Evolutionary conservation across 2,888 invertebrate species (phyloP).

Genomic region (Spilosoma lubricipeda): DNA sequence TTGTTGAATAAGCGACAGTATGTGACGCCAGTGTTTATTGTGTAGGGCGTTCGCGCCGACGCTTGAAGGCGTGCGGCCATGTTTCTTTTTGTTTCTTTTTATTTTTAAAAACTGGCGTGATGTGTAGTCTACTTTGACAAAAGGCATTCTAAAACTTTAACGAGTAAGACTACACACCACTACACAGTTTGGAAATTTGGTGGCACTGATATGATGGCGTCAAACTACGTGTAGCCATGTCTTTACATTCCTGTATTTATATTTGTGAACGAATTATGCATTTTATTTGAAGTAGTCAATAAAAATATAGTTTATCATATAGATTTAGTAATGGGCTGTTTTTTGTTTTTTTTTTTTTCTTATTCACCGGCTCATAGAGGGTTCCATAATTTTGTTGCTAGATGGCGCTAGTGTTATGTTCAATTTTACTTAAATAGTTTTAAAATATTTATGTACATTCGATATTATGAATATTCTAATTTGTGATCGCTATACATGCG

Average conservation of each 20-base stretch:
- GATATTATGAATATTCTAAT: slow-evolving; percentile 24
- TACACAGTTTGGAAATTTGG: slow-evolving; percentile 52
- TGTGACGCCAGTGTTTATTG: slow-evolving; percentile 51
- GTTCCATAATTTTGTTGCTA: slow-evolving; percentile 39
- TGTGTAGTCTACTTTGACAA: slow-evolving; percentile 23
- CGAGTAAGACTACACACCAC: slow-evolving; percentile 20
- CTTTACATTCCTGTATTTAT: slow-evolving; percentile 72
- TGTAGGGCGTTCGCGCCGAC: slow-evolving; percentile 66
- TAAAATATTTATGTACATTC: slow-evolving; percentile 8
- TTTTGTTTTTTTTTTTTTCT: slow-evolving; percentile 52
- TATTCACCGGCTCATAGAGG: slow-evolving; percentile 53
- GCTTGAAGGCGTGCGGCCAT: slow-evolving; percentile 81
- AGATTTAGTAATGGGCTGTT: slow-evolving; percentile 79
- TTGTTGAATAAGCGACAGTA: slow-evolving; percentile 54
- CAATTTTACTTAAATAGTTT: slow-evolving; percentile 9
- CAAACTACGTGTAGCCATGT: slow-evolving; percentile 50
- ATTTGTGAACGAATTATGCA: slow-evolving; percentile 69
- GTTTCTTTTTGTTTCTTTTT: slow-evolving; percentile 52
- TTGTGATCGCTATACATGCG: slow-evolving; percentile 29
- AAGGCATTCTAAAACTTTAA: slow-evolving; percentile 12
- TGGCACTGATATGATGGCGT: slow-evolving; percentile 52
- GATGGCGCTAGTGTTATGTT: slow-evolving; percentile 38
- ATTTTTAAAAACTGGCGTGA: slow-evolving; percentile 33
- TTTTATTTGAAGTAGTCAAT: slow-evolving; percentile 70
- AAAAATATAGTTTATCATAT: slow-evolving; percentile 68